Evolutionary conservation across 1,140 invertebrate species (phyloP).

Genomic region (Hestina assimilis): DNA sequence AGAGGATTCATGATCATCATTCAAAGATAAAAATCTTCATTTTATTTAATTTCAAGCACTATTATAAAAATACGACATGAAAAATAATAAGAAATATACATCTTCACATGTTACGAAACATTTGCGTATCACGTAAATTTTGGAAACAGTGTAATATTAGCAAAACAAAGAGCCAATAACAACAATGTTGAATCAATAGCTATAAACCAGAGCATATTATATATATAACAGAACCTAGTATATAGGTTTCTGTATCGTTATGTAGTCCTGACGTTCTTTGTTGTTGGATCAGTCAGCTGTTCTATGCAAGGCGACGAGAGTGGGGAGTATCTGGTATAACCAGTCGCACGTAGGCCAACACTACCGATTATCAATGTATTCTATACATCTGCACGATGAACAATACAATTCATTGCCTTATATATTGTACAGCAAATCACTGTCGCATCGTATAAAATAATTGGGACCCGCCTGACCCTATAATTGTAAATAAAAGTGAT

Average conservation of each 20-base stretch:
- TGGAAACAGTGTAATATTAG: not conserved
- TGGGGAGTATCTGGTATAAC: constrained; percentile 45
- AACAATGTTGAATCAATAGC: constrained; percentile 35
- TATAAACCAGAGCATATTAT: not conserved
- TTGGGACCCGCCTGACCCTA: constrained; percentile 11
- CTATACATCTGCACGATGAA: constrained; percentile 5
- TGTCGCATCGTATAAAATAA: constrained; percentile 13
- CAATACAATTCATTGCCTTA: constrained; percentile 4
- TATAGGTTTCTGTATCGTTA: no score
- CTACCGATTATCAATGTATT: no score
- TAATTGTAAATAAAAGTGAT: not conserved
- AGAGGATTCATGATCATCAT: constrained; percentile 15
- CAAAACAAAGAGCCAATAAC: constrained; percentile 12
- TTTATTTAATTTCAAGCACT: not conserved
- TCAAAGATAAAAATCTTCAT: no score
- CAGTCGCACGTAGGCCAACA: constrained; percentile 29
- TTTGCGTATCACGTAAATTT: constrained; percentile 15
- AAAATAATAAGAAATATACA: not conserved
- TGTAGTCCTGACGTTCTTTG: constrained; percentile 51
- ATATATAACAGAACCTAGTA: no score
- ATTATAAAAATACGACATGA: not conserved
- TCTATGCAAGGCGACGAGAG: constrained; percentile 31
- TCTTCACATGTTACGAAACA: constrained; percentile 19
- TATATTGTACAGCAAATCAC: constrained; percentile 16
- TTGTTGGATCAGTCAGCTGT: constrained; percentile 67